Conservation (phyloP, 2,113 vertebrate genomes). For the Raphicerus campestris region DNA sequence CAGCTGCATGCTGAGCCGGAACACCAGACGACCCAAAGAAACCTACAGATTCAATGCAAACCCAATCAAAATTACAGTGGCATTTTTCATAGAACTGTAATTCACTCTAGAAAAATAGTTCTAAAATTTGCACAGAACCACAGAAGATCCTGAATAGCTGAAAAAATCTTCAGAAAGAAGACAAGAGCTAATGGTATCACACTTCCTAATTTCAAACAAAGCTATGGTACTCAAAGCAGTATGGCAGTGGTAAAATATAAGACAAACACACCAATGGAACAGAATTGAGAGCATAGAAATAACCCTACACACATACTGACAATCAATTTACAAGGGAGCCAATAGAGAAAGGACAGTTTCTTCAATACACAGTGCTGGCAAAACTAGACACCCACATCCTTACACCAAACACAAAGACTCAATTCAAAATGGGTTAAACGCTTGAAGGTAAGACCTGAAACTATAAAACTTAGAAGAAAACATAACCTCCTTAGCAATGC, state of each 20-base stretch:
- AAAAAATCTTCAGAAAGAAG: background rate
- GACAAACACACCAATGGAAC: background rate
- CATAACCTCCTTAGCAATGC: background rate
- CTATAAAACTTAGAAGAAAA: background rate
- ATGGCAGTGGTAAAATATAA: background rate
- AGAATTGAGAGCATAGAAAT: background rate
- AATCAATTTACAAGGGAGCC: background rate
- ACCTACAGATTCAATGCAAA: background rate
- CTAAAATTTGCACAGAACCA: background rate
- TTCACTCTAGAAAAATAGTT: background rate
- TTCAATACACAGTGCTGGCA: background rate
- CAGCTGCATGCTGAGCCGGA: background rate
- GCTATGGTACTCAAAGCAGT: background rate
- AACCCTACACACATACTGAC: background rate
- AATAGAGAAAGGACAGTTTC: background rate
- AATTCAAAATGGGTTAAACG: background rate
- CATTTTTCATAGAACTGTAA: background rate
- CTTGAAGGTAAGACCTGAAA: background rate
- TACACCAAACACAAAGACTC: background rate
- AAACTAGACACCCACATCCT: background rate
- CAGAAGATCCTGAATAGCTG: background rate
- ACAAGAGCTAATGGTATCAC: background rate
- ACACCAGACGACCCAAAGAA: background rate
- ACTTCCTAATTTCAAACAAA: background rate
- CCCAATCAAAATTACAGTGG: background rate